phyloP scores from a whole-genome alignment of 2,888 invertebrate genomes.

The Periphyllus acericola region DNA sequence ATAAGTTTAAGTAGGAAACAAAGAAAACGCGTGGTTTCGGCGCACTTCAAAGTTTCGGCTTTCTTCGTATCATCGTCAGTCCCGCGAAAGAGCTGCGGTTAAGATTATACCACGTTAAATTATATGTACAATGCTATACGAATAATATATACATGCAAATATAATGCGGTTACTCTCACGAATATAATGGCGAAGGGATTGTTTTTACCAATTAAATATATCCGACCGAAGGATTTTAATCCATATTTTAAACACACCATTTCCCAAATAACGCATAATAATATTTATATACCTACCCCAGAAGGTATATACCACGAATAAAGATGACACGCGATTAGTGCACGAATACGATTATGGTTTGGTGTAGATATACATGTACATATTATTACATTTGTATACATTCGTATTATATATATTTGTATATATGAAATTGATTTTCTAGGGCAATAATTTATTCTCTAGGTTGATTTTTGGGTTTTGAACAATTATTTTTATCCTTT shows the following conservation, averaged over 20 bases:
- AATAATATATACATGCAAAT: too few species aligned
- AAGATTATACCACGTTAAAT: neutral
- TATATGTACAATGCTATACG: neutral
- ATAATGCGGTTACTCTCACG: neutral
- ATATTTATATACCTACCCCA: neutral
- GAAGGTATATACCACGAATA: neutral
- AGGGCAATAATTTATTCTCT: too few species aligned
- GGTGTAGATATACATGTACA: neutral
- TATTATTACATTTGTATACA: neutral
- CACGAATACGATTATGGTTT: neutral
- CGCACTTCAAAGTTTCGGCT: too few species aligned
- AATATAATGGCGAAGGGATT: neutral
- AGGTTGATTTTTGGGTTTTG: too few species aligned
- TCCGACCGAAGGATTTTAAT: neutral
- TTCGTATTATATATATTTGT: neutral
- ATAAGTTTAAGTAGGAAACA: too few species aligned
- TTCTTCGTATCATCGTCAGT: too few species aligned
- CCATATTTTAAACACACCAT: neutral
- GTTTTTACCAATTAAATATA: slow-evolving; percentile 4
- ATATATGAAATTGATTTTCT: too few species aligned
- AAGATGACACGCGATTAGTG: neutral
- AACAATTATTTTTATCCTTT: too few species aligned
- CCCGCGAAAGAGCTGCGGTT: neutral
- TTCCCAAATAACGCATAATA: neutral
- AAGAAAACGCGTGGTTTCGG: too few species aligned